A percentile compares a stretch with the other conserved stretches of the same genome.
phyloP scores from a whole-genome alignment of 1,140 invertebrate species.

The Pseudomyrmex cubaensis region DNA sequence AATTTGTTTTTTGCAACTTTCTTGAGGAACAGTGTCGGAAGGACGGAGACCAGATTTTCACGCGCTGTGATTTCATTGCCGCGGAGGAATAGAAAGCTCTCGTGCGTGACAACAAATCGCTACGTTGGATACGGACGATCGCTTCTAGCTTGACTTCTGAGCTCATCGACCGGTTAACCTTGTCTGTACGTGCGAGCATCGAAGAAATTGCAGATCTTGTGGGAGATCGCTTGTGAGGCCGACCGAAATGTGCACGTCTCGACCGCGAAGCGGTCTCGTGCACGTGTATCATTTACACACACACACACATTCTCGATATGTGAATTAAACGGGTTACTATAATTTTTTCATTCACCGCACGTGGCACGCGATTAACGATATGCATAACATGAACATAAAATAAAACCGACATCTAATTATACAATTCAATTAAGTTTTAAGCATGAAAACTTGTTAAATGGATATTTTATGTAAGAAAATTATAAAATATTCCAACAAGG shows the following conservation, averaged over 20 bases:
- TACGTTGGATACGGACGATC: constrained; percentile 30
- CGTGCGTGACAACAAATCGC: constrained; percentile 54
- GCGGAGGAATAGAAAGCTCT: constrained; percentile 46
- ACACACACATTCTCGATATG: neutral
- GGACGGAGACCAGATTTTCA: constrained; percentile 34
- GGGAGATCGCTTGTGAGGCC: constrained; percentile 7
- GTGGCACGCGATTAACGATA: neutral
- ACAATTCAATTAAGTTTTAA: neutral
- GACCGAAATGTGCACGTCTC: constrained; percentile 29
- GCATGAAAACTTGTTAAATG: neutral
- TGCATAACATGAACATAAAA: constrained; percentile 5
- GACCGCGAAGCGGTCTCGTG: neutral
- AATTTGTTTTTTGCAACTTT: no score
- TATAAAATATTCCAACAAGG: no score
- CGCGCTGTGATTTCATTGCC: constrained; percentile 45
- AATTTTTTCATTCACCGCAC: constrained; percentile 13
- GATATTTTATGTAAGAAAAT: neutral
- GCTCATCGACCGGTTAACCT: constrained; percentile 68
- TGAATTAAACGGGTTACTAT: neutral
- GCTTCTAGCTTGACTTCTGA: constrained; percentile 55
- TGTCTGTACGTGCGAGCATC: constrained; percentile 39
- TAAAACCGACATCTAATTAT: neutral
- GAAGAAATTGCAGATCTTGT: constrained; percentile 44
- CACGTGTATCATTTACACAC: neutral
- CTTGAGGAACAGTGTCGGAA: constrained; percentile 1